Evolutionary conservation across 2,888 invertebrate genomes (phyloP), one percentile per base, ranked within the genome.

Genomic region (Netelia fuscicornis): DNA sequence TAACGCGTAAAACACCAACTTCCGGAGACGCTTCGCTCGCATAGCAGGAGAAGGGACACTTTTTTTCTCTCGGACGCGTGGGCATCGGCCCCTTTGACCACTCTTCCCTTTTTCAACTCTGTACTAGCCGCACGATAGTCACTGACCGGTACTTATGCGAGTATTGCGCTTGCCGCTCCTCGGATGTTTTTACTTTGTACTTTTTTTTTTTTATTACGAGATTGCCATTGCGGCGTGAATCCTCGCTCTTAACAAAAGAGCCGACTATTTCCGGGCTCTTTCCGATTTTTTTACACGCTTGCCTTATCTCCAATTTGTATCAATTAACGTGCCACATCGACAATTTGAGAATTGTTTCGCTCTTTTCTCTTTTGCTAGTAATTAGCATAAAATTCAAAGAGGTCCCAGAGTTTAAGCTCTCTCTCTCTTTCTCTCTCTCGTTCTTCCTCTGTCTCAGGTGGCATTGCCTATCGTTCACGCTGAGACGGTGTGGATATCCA

Each of bases 401-500:
- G 65, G 17, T 2, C 23, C 30, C 10, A 6, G 23, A 56, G 3
- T 52, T 65, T 64, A 17, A 67, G 37, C 20, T 42, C 56, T 44
- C 60, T 23, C 44, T 58, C 56, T n/a, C 44, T 71, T 20, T 54
- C 56, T 44, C 60, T 23, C 56, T 37, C 44, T n/a, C 30, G 56
- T 23, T 54, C 56, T 44, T 44, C n/a, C 56, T 58, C 56, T 10
- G 30, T 71, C 37, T 68, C 30, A 71, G 56, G 78, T 79, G 82
- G 75, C 67, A 74, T 79, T 84, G 44, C 54, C 25, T 37, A 37
- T 54, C 44, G 77, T 20, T 71, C 81, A 74, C 65, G 54, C 54
- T 79, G 71, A 71, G 56, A 70, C 75, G 75, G 79, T 71, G 72
- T 85, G 82, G 84, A 78, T 87, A 87, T 87, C 87, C 87, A 87